Conservation (phyloP, 2,888 invertebrate genomes). For the Itoplectis maculator region DNA sequence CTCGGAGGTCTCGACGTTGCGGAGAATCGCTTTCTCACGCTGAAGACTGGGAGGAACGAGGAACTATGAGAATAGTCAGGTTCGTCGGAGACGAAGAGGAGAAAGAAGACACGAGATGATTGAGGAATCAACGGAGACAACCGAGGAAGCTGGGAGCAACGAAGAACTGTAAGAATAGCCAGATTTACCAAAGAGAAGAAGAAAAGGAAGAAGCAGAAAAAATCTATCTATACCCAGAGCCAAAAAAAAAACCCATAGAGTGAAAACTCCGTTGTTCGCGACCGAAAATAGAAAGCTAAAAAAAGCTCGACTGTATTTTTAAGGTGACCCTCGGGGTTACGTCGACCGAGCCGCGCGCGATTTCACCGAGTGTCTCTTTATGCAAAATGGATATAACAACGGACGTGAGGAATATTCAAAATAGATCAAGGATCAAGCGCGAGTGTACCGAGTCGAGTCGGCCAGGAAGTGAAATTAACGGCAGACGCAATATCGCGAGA, state of each 20-base stretch:
- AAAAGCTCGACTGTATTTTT: too few relatives aligned
- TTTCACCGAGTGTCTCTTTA: too few relatives aligned
- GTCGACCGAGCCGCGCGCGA: too few relatives aligned
- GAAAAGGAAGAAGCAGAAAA: slow-evolving; percentile 25
- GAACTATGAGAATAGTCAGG: slow-evolving; percentile 18
- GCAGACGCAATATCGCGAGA: neutral
- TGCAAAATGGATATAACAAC: too few relatives aligned
- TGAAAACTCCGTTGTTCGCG: neutral
- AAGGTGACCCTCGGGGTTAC: too few relatives aligned
- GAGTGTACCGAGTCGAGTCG: neutral
- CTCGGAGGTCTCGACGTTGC: slow-evolving; percentile 55
- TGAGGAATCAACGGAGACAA: neutral
- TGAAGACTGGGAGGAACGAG: slow-evolving; percentile 17
- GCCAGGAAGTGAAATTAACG: neutral
- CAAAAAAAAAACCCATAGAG: slow-evolving; percentile 21
- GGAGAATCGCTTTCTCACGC: slow-evolving; percentile 65
- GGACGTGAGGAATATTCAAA: neutral
- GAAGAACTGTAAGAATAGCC: slow-evolving; percentile 49
- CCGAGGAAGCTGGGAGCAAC: slow-evolving; percentile 3
- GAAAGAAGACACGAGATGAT: slow-evolving; percentile 21
- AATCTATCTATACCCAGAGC: too few relatives aligned
- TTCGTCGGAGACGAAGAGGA: slow-evolving; percentile 19
- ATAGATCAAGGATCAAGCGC: too few relatives aligned
- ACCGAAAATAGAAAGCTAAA: too few relatives aligned
- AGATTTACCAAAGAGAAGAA: slow-evolving; percentile 19